Evolutionary conservation across 2,113 vertebrate species (phyloP), one percentile per base, ranked within the genome.

Genomic region (Candoia aspera): DNA sequence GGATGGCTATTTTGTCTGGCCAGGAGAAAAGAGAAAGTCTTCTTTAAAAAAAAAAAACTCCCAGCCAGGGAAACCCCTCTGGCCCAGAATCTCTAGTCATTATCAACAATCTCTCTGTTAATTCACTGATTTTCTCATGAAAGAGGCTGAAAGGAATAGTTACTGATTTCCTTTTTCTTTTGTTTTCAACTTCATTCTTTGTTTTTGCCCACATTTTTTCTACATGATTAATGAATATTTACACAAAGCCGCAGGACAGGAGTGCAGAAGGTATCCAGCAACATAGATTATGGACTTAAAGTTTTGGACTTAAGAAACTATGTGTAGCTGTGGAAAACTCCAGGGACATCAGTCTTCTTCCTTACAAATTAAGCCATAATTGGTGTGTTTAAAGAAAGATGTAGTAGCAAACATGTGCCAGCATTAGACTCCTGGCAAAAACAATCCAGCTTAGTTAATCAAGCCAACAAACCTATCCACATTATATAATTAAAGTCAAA

Each of bases 21-120:
- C 6, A 88, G 26, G n/a, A 91, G 57, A 88, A 91, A 84, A 84
- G 73, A 24, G 55, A 59, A 73, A 90, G 46, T 73, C 59, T 88
- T 64, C n/a, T 83, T 19, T n/a, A 79, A 21, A 79, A 79, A 37
- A 6, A 79, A 79, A 42, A 42, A 37, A 37, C 73, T 84, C 68
- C 84, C 17, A 49, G 49, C 19, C 33, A 91, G 58, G 73, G 86
- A 91, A 88, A 85, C 73, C 64, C 59, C 87, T 64, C 33, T 93
- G 58, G 57, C 73, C 59, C 37, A 57, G 24, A 89, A 84, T 88
- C 90, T 37, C 53, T 84, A 57, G 21, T n/a, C 26, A 79, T 86
- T 2, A 11, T 90, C 46, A 53, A 37, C 59, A 64, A 29, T 91
- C 49, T 93, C 29, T 54, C 5, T 49, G 13, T 68, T 26, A 92